Conservation (phyloP, 2,888 invertebrate species). For the Hyposoter didymator region DNA sequence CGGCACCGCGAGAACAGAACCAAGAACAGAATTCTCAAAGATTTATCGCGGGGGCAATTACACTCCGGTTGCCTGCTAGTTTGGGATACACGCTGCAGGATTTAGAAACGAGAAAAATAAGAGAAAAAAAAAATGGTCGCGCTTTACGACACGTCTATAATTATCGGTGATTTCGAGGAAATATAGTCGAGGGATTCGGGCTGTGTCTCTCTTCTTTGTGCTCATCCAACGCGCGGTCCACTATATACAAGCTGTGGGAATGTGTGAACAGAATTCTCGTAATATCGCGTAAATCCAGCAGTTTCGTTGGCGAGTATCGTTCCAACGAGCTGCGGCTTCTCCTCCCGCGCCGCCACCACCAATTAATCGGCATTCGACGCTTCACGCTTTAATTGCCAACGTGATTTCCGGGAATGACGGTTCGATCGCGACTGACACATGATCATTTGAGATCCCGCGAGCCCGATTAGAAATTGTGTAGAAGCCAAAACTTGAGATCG, state of each 20-base stretch:
- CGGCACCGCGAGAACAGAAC: slow-evolving; percentile 5
- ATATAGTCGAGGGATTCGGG: slow-evolving; percentile 59
- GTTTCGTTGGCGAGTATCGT: slow-evolving; percentile 48
- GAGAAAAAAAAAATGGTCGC: slow-evolving; percentile 48
- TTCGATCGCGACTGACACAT: slow-evolving; percentile 11
- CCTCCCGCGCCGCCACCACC: slow-evolving; percentile 5
- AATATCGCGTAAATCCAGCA: slow-evolving; percentile 65
- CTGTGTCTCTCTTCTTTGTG: slow-evolving; percentile 66
- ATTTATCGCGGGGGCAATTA: slow-evolving; percentile 68
- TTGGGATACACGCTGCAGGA: slow-evolving; percentile 32
- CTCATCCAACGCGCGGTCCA: slow-evolving; percentile 15
- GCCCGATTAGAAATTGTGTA: slow-evolving; percentile 54
- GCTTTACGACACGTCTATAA: slow-evolving; percentile 70
- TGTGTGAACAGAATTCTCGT: slow-evolving; percentile 15
- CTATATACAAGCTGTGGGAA: slow-evolving; percentile 30
- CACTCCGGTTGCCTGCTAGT: slow-evolving; percentile 38
- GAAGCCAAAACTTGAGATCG: slow-evolving; percentile 50
- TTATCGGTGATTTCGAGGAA: slow-evolving; percentile 72
- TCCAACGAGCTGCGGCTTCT: slow-evolving; percentile 46
- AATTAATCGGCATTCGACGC: slow-evolving; percentile 65
- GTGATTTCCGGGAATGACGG: slow-evolving; percentile 64
- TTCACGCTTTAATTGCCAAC: slow-evolving; percentile 60
- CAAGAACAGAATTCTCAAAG: slow-evolving; percentile 48
- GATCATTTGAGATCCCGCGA: slow-evolving; percentile 33
- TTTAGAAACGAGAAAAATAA: slow-evolving; percentile 44